Conservation (phyloP, 2,113 vertebrate species). For the Gulo gulo region DNA sequence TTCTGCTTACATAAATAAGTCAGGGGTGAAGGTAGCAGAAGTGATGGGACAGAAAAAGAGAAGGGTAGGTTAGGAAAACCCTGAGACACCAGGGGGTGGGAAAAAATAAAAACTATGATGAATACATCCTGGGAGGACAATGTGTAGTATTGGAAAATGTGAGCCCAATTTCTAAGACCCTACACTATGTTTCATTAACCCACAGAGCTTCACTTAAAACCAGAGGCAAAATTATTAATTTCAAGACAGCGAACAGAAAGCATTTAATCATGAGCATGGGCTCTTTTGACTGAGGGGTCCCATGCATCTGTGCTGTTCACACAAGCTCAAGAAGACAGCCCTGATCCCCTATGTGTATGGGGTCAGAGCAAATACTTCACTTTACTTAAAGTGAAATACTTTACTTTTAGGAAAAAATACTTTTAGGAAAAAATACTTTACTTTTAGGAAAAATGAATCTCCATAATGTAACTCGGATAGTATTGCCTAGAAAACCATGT, state of each 20-base stretch:
- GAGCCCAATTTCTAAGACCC: not conserved
- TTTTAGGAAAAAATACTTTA: no score
- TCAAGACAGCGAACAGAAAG: not conserved
- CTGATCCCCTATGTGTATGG: not conserved
- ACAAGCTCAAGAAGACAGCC: not conserved
- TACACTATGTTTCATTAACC: accelerated
- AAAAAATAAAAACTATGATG: not conserved
- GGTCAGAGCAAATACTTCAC: not conserved
- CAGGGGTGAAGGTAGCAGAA: not conserved
- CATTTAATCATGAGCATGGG: not conserved
- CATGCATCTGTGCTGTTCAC: not conserved
- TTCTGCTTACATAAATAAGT: not conserved
- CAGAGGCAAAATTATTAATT: not conserved
- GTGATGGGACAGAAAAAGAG: not conserved
- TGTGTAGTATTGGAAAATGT: not conserved
- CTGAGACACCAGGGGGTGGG: accelerated
- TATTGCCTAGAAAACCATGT: not conserved
- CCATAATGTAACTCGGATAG: not conserved
- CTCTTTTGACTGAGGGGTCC: not conserved
- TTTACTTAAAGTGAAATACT: no score
- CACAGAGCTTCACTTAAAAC: not conserved
- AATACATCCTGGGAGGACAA: not conserved
- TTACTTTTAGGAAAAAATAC: no score
- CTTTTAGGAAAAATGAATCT: not conserved
- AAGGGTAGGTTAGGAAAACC: accelerated